Percentiles rank a stretch among this genome's conserved stretches.
These are phyloP conservation scores for Euthynnus affinis DNA, from an alignment of 2,797 vertebrate genomes.

Conservation along the genomic window DNA sequence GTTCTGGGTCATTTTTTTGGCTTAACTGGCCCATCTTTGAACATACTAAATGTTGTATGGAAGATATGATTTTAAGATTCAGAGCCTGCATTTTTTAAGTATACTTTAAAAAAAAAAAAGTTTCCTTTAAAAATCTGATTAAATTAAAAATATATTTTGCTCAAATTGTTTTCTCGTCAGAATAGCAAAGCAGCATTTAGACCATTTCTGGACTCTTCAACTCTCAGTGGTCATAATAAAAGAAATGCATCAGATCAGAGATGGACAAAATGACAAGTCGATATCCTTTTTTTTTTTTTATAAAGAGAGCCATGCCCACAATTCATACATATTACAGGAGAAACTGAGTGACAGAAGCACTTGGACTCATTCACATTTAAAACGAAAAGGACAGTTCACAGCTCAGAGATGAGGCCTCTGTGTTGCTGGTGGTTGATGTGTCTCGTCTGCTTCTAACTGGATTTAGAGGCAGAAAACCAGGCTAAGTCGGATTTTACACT, in stretches of 20 bases:
- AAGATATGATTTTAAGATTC: constrained; percentile 6
- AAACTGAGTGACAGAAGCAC: not conserved
- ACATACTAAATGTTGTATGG: constrained; percentile 13
- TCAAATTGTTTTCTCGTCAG: not conserved
- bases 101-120: too few species aligned
- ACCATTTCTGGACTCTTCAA: too few species aligned
- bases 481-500: constrained; percentile 62
- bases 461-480: constrained; percentile 51
- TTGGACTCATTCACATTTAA: not conserved
- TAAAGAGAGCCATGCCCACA: not conserved
- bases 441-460: constrained; percentile 47
- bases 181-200: not conserved
- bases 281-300: not conserved
- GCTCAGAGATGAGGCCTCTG: constrained; percentile 24
- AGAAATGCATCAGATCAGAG: constrained; percentile 10
- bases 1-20: constrained; percentile 21
- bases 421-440: constrained; percentile 31
- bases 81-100: not conserved
- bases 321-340: constrained; percentile 1
- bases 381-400: constrained; percentile 29
- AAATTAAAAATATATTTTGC: not conserved
- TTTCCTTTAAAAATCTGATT: constrained; percentile 10
- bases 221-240: not conserved
- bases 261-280: not conserved
- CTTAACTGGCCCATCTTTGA: not conserved